A percentile compares a stretch with the other conserved stretches of the same genome.
phyloP scores from a whole-genome alignment of 1,140 invertebrate genomes.

The Aleiodes sp. region DNA sequence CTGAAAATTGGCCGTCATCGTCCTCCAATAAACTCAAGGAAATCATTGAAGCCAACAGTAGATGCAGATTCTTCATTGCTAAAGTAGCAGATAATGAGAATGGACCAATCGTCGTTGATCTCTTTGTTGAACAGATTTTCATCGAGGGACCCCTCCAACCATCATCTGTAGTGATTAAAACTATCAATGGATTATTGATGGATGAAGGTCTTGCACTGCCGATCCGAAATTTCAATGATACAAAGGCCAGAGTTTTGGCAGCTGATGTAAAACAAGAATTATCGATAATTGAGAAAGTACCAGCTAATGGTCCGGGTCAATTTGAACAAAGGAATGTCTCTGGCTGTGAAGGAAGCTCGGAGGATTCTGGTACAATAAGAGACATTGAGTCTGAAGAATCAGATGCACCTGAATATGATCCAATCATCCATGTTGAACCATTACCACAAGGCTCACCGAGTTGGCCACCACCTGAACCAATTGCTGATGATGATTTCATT shows the following conservation, averaged over 20 bases:
- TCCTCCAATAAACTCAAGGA: conserved; percentile 66
- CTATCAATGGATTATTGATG: conserved; percentile 67
- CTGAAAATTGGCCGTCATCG: conserved; percentile 63
- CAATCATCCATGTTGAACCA: not conserved
- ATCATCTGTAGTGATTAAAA: conserved; percentile 64
- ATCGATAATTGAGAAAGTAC: not conserved
- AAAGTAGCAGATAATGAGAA: conserved; percentile 58
- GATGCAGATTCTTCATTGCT: conserved; percentile 51
- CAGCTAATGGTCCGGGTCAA: too few relatives aligned
- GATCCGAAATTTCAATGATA: conserved; percentile 60
- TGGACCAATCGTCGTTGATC: conserved; percentile 66
- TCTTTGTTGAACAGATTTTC: conserved; percentile 65
- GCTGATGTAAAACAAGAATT: not conserved
- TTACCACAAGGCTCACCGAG: not conserved
- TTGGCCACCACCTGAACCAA: not conserved
- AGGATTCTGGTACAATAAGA: not conserved
- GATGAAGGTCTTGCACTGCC: conserved; percentile 69
- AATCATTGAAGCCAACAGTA: conserved; percentile 60
- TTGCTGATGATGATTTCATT: not conserved
- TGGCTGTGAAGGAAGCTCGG: too few relatives aligned
- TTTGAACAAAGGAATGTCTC: too few relatives aligned
- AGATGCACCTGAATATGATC: not conserved
- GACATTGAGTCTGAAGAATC: not conserved
- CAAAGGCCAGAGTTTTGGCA: conserved; percentile 43
- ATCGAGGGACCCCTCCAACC: conserved; percentile 64